Evolutionary conservation across 2,113 vertebrate genomes (phyloP).

Genomic region (Prietella phreatophila): DNA sequence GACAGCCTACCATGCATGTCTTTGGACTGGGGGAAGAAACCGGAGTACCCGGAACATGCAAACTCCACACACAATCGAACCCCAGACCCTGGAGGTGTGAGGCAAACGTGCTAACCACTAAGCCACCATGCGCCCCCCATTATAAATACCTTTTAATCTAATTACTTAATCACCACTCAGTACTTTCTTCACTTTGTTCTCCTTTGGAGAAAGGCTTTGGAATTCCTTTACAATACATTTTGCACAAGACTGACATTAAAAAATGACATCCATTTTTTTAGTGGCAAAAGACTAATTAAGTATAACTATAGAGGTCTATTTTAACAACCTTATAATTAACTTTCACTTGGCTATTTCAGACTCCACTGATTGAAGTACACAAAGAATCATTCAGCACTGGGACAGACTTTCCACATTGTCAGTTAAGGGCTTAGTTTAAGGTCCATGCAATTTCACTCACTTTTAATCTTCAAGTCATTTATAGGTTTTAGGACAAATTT

Average conservation of each 20-base stretch:
- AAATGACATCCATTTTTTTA: slow-evolving; percentile 19
- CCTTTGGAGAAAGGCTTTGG: neutral
- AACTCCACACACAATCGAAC: too few relatives aligned
- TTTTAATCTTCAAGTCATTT: slow-evolving; percentile 20
- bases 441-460: slow-evolving; percentile 6
- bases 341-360: slow-evolving; percentile 32
- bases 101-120: too few relatives aligned
- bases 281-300: slow-evolving; percentile 36
- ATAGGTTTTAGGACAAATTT: slow-evolving; percentile 12
- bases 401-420: slow-evolving; percentile 4
- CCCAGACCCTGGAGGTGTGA: too few relatives aligned
- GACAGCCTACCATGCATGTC: too few relatives aligned
- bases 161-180: neutral
- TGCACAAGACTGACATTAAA: slow-evolving; percentile 7
- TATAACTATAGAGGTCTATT: slow-evolving; percentile 30
- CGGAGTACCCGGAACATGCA: too few relatives aligned
- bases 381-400: slow-evolving; percentile 24
- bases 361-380: slow-evolving; percentile 40
- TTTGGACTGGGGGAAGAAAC: too few relatives aligned
- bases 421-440: slow-evolving; percentile 23
- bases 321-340: slow-evolving; percentile 47
- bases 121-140: too few relatives aligned
- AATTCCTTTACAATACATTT: slow-evolving; percentile 28
- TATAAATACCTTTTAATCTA: slow-evolving; percentile 5
- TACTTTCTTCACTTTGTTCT: neutral